phyloP scores from a whole-genome alignment of 1,140 invertebrate genomes.

The Drosophila setifemur region DNA sequence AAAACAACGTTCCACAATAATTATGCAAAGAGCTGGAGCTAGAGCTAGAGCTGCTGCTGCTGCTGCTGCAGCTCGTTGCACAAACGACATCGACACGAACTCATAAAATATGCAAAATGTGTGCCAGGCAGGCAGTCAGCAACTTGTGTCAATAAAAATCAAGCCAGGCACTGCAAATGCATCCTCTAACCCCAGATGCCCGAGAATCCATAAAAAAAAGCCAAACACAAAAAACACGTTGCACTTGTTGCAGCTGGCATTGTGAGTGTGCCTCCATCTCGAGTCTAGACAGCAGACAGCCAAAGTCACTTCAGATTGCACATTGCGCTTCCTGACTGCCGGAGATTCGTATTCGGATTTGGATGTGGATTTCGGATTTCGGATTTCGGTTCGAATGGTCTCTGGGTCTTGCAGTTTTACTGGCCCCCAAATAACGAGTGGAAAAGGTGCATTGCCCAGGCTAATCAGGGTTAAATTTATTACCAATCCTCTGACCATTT shows the following conservation, averaged over 20 bases:
- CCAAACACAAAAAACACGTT: too few species aligned
- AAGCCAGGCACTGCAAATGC: slow-evolving; percentile 67
- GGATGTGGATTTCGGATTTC: too few species aligned
- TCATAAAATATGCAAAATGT: slow-evolving; percentile 80
- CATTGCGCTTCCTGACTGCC: slow-evolving; percentile 74
- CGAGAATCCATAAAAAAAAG: too few species aligned
- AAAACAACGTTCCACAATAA: slow-evolving; percentile 66
- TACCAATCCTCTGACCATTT: slow-evolving; percentile 13
- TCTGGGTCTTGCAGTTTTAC: slow-evolving; percentile 14
- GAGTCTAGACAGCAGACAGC: slow-evolving; percentile 73
- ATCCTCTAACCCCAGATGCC: slow-evolving; percentile 43
- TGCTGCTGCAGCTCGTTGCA: slow-evolving; percentile 68
- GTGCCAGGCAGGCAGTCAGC: slow-evolving; percentile 67
- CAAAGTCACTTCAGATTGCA: slow-evolving; percentile 76
- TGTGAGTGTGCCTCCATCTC: slow-evolving; percentile 72
- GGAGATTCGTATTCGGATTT: slow-evolving; percentile 16
- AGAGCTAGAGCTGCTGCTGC: too few species aligned
- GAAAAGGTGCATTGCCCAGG: too few species aligned
- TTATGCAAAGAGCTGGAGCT: slow-evolving; percentile 64
- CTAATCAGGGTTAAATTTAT: slow-evolving; percentile 40
- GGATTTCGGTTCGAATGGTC: too few species aligned
- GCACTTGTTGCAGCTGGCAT: slow-evolving; percentile 71
- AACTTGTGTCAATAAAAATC: slow-evolving; percentile 80
- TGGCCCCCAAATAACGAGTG: too few species aligned
- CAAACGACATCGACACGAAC: slow-evolving; percentile 74